A percentile compares a stretch with the other conserved stretches of the same genome.
Conservation (phyloP, 2,888 invertebrate species). For the Malthinus seriepunctatus region DNA sequence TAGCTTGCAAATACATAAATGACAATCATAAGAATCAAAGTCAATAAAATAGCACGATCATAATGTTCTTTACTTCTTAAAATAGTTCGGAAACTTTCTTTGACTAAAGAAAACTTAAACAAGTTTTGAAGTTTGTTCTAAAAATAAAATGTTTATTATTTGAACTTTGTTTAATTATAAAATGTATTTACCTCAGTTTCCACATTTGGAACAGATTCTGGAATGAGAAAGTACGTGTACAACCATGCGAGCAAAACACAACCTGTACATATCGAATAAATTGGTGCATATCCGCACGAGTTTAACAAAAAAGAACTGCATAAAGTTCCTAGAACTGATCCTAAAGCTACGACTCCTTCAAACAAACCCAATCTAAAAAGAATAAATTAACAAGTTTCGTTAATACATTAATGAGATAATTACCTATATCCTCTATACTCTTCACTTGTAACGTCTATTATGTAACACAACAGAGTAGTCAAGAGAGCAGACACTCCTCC, state of each 20-base stretch:
- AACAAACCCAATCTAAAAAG: constrained; percentile 64
- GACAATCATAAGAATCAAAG: constrained; percentile 52
- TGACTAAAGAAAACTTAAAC: constrained; percentile 36
- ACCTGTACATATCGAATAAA: constrained; percentile 56
- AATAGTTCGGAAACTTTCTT: constrained; percentile 62
- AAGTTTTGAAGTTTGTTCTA: constrained; percentile 18
- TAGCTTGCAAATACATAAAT: constrained; percentile 46
- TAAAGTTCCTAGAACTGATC: constrained; percentile 65
- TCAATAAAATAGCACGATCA: constrained; percentile 58
- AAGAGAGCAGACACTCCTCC: constrained; percentile 67
- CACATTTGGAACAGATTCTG: constrained; percentile 56
- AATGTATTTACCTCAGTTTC: constrained; percentile 13
- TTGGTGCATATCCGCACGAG: constrained; percentile 59
- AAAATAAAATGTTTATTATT: constrained; percentile 2
- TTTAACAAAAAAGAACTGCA: constrained; percentile 64
- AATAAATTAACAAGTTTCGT: background rate
- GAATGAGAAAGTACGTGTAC: constrained; percentile 56
- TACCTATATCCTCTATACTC: constrained; percentile 66
- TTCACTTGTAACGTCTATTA: constrained; percentile 67
- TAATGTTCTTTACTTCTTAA: constrained; percentile 61
- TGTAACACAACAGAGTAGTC: constrained; percentile 58
- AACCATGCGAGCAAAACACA: constrained; percentile 56
- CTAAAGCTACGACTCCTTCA: constrained; percentile 63
- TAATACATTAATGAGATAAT: background rate
- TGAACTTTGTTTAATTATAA: background rate